Evolutionary conservation across 2,888 invertebrate species (phyloP).

Genomic region (Diarsia brunnea): DNA sequence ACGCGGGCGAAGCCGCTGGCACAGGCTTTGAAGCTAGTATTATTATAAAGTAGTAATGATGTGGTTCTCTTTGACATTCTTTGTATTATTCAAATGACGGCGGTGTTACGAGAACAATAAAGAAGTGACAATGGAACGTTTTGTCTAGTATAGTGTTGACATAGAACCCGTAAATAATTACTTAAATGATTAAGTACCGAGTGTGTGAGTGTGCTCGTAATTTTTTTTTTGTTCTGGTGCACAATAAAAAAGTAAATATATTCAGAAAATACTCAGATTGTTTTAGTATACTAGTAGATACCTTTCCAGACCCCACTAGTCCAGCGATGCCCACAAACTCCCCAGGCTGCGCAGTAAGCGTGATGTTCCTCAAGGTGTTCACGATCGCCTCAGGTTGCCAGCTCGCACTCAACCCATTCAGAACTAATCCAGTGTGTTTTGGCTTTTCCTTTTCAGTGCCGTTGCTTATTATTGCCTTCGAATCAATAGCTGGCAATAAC

Average conservation of each 20-base stretch:
- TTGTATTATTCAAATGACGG: slow-evolving; percentile 4
- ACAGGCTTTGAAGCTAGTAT: too few species aligned
- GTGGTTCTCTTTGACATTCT: neutral
- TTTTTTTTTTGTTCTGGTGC: neutral
- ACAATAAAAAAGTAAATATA: neutral
- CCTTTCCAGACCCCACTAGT: slow-evolving; percentile 95
- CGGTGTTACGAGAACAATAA: slow-evolving; percentile 8
- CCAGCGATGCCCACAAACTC: slow-evolving; percentile 93
- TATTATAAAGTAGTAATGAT: neutral
- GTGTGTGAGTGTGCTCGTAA: neutral
- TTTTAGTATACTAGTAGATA: slow-evolving; percentile 61
- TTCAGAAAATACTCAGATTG: neutral
- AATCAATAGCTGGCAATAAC: slow-evolving; percentile 68
- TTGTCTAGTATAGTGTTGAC: slow-evolving; percentile 13
- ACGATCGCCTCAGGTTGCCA: slow-evolving; percentile 87
- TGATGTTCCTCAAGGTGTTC: slow-evolving; percentile 90
- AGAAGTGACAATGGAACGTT: slow-evolving; percentile 3
- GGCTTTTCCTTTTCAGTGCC: slow-evolving; percentile 75
- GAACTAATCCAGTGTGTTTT: slow-evolving; percentile 77
- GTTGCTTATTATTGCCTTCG: slow-evolving; percentile 72
- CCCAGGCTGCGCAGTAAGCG: slow-evolving; percentile 88
- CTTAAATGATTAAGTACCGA: neutral
- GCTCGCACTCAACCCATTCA: slow-evolving; percentile 84
- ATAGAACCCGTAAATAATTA: slow-evolving; percentile 15
- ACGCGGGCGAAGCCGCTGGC: too few species aligned